Evolutionary conservation across 2,888 invertebrate genomes (phyloP).

Genomic region (Aethes cnicana): DNA sequence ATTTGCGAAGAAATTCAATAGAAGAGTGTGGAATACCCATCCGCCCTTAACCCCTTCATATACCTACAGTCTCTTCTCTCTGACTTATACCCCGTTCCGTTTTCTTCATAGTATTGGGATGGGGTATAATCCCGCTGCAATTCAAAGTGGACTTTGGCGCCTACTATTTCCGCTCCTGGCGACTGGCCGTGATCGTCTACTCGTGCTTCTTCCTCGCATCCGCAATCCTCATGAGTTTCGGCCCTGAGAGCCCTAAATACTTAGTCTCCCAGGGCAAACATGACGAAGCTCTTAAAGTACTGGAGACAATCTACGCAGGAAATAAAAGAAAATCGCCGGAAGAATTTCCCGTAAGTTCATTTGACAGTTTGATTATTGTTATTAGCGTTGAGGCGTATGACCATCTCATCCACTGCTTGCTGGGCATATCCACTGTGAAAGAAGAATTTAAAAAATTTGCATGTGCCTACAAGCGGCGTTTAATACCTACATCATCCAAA

Average conservation of each 20-base stretch:
- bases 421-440: too few species aligned
- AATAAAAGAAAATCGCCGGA: constrained; percentile 62
- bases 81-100: too few species aligned
- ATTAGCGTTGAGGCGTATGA: too few species aligned
- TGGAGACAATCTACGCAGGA: constrained; percentile 82
- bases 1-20: too few species aligned
- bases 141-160: constrained; percentile 69
- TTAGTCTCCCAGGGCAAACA: constrained; percentile 84
- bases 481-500: too few species aligned
- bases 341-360: constrained; percentile 73
- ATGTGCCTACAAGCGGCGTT: too few species aligned
- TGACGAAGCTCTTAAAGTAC: constrained; percentile 83
- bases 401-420: too few species aligned
- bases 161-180: constrained; percentile 87
- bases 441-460: too few species aligned
- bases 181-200: constrained; percentile 85
- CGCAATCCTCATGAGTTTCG: constrained; percentile 78
- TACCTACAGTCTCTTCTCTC: too few species aligned
- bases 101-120: constrained; percentile 87
- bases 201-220: constrained; percentile 82
- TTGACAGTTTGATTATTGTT: too few species aligned
- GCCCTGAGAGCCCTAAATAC: constrained; percentile 92
- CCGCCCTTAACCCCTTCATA: too few species aligned
- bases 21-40: too few species aligned
- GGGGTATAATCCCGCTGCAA: constrained; percentile 84